Conservation (phyloP, 2,797 vertebrate genomes). For the Tapera naevia region DNA sequence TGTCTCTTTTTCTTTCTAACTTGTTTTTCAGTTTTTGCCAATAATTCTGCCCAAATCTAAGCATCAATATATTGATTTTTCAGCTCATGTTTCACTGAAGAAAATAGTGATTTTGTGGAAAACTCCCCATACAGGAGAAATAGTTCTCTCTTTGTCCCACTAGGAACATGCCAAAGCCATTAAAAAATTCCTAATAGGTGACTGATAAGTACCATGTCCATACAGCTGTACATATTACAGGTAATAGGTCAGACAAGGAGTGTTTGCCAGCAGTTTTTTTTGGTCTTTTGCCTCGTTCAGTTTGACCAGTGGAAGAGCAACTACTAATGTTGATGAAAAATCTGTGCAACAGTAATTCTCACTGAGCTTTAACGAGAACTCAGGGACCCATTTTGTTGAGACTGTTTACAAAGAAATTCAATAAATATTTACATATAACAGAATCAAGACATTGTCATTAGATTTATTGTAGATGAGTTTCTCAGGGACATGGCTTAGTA, state of each 20-base stretch:
- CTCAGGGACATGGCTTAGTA: too few relatives aligned
- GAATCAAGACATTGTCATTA: neutral
- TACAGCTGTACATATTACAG: neutral
- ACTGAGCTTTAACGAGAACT: neutral
- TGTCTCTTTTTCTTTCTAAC: fast-evolving
- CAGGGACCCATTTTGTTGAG: neutral
- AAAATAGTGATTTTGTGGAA: neutral
- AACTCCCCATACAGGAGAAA: neutral
- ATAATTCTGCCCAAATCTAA: neutral
- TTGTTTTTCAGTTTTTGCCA: neutral
- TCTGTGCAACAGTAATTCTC: neutral
- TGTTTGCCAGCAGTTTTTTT: neutral
- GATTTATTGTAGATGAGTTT: too few relatives aligned
- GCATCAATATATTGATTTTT: neutral
- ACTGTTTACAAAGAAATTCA: neutral
- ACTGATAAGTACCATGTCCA: neutral
- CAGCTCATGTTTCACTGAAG: neutral
- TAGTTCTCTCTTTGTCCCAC: neutral
- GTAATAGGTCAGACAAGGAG: neutral
- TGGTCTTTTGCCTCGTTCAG: neutral
- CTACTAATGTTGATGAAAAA: neutral
- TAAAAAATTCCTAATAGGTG: neutral
- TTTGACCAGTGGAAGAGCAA: neutral
- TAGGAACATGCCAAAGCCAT: neutral
- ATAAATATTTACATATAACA: neutral